Conservation (phyloP, 2,888 invertebrate species). For the Dastarcus helophoroides region DNA sequence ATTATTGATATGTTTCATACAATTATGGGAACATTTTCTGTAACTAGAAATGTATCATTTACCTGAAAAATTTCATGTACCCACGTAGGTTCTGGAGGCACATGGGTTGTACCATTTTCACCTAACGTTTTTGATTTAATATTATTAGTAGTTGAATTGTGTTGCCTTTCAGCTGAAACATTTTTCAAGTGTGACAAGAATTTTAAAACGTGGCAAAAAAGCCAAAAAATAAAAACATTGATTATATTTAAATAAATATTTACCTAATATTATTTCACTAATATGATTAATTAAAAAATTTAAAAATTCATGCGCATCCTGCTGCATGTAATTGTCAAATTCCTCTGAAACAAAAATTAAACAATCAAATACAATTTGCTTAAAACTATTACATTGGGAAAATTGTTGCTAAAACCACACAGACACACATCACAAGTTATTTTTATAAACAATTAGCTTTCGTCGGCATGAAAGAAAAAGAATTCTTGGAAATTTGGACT, state of each 20-base stretch:
- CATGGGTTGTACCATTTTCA: slow-evolving; percentile 39
- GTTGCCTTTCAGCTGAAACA: slow-evolving; percentile 60
- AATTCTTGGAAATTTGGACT: no score
- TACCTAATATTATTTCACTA: slow-evolving; percentile 92
- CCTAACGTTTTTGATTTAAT: slow-evolving; percentile 45
- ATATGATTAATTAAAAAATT: slow-evolving; percentile 98
- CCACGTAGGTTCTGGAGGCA: slow-evolving; percentile 86
- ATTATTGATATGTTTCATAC: neutral
- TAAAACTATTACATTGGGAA: no score
- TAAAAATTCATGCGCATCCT: slow-evolving; percentile 99
- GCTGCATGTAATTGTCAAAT: slow-evolving; percentile 99
- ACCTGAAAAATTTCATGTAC: slow-evolving; percentile 98
- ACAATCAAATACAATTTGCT: slow-evolving; percentile 23
- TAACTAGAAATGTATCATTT: slow-evolving; percentile 8
- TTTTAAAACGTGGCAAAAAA: no score
- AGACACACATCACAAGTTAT: no score
- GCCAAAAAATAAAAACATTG: neutral
- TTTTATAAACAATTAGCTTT: no score
- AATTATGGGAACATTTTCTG: neutral
- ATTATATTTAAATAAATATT: slow-evolving; percentile 27
- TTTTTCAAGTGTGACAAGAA: neutral
- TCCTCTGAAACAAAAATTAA: slow-evolving; percentile 66
- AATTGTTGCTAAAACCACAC: no score
- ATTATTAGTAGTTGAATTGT: slow-evolving; percentile 46
- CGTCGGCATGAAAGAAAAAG: no score